A percentile compares a stretch with the other conserved stretches of the same genome.
phyloP scores from a whole-genome alignment of 2,113 vertebrate genomes.

The Pedetes capensis region DNA sequence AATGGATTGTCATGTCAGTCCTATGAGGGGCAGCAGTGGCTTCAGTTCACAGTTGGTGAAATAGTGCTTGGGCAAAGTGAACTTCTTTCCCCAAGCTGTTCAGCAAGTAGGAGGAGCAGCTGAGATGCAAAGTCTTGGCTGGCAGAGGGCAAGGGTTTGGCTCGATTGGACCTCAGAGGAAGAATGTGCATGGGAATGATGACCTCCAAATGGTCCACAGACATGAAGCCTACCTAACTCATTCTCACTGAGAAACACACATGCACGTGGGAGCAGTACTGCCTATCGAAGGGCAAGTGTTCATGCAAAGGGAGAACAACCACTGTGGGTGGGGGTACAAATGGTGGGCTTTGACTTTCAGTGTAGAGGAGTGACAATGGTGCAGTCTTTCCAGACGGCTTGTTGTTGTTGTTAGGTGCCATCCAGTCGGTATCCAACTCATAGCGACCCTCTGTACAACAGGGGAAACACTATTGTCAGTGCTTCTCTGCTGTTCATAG shows the following conservation, averaged over 20 bases:
- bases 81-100: background rate
- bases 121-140: no score
- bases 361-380: background rate
- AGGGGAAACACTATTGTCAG: no score
- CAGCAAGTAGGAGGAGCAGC: background rate
- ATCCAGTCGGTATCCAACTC: no score
- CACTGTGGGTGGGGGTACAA: background rate
- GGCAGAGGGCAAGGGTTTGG: background rate
- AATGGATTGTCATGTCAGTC: background rate
- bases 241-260: background rate
- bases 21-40: no score
- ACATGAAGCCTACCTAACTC: background rate
- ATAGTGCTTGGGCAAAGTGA: background rate
- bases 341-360: background rate
- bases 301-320: background rate
- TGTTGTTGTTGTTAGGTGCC: no score
- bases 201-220: background rate
- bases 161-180: background rate
- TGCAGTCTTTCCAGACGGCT: constrained; percentile 34
- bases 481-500: no score
- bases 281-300: background rate
- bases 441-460: no score
- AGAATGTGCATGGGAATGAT: background rate
- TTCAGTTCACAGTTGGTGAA: background rate
- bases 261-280: background rate